Evolutionary conservation across 2,797 vertebrate genomes (phyloP).

Genomic region (Hydrophis major): DNA sequence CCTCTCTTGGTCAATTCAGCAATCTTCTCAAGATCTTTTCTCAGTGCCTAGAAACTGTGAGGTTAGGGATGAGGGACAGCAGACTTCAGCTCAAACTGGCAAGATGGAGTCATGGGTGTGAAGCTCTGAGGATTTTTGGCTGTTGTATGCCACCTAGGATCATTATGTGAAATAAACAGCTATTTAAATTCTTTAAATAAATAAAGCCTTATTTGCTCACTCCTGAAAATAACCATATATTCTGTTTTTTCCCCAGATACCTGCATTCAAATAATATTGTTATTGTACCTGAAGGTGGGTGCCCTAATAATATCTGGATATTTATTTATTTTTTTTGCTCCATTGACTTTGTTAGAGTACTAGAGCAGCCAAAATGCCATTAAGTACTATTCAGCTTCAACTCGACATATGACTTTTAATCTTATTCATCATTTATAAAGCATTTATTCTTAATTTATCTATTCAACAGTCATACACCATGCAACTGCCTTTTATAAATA

Average conservation of each 20-base stretch:
- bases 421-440: constrained; percentile 6
- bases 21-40: background rate
- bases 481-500: background rate
- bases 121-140: background rate
- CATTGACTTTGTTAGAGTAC: constrained; percentile 37
- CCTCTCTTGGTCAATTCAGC: background rate
- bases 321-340: constrained; percentile 29
- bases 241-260: constrained; percentile 77
- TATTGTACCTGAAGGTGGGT: constrained; percentile 92
- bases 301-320: constrained; percentile 40
- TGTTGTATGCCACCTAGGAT: background rate
- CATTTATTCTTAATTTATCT: background rate
- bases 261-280: constrained; percentile 97
- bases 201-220: constrained; percentile 54
- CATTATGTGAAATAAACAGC: background rate
- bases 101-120: background rate
- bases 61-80: background rate
- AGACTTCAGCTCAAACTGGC: background rate
- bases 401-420: constrained; percentile 19
- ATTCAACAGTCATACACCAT: background rate
- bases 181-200: background rate
- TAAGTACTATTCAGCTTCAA: constrained; percentile 25
- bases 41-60: background rate
- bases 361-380: constrained; percentile 39
- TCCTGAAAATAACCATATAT: constrained; percentile 58